phyloP scores from a whole-genome alignment of 2,797 vertebrate species.

The Limnodromus scolopaceus region DNA sequence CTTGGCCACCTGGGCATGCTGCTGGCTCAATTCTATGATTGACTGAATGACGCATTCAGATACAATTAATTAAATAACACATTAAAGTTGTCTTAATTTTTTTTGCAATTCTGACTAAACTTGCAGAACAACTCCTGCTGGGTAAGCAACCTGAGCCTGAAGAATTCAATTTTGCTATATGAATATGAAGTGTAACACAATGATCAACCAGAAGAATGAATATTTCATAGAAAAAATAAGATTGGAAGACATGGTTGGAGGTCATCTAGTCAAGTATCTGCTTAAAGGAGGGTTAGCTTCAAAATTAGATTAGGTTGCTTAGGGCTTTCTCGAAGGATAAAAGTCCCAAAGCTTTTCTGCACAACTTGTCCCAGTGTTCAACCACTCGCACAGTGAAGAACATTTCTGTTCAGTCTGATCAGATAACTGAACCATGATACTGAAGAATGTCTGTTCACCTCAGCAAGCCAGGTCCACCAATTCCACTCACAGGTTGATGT shows the following conservation, averaged over 20 bases:
- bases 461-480: not conserved
- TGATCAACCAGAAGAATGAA: not conserved
- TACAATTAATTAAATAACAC: not conserved
- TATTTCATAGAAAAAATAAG: not conserved
- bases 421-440: not conserved
- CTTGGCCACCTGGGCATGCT: not conserved
- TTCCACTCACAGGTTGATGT: not conserved
- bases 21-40: not conserved
- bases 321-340: not conserved
- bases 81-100: not conserved
- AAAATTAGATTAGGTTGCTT: not conserved
- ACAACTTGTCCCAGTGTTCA: not conserved
- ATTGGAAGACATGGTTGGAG: not conserved
- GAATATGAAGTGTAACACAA: not conserved
- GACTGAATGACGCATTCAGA: rapidly evolving
- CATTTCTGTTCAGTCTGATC: not conserved
- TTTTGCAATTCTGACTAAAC: not conserved
- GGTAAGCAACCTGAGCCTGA: not conserved
- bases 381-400: not conserved
- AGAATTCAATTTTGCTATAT: not conserved
- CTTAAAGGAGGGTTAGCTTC: not conserved
- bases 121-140: not conserved
- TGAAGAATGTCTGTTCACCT: not conserved
- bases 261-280: not conserved
- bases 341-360: not conserved